phyloP scores from a whole-genome alignment of 2,888 invertebrate genomes.

The Troglohyphantes excavatus region DNA sequence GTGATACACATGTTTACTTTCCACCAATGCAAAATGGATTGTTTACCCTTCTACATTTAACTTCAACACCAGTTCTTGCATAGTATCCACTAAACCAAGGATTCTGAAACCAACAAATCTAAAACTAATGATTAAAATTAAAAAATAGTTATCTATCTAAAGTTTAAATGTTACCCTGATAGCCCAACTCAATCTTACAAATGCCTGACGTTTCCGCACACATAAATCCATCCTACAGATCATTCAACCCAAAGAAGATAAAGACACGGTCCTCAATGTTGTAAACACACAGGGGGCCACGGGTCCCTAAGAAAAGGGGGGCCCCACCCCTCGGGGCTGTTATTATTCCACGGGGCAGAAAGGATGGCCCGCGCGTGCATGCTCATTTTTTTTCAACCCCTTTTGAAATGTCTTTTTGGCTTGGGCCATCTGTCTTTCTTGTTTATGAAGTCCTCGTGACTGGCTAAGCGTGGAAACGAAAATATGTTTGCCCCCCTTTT shows the following conservation, averaged over 20 bases:
- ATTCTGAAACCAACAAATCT: no score
- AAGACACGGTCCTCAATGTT: not conserved
- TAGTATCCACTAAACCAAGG: no score
- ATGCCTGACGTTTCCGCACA: not conserved
- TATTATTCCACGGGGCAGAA: constrained; percentile 28
- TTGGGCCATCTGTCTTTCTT: constrained; percentile 40
- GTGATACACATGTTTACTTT: no score
- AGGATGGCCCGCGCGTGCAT: constrained; percentile 2
- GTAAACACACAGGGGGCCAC: constrained; percentile 36
- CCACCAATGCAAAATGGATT: no score
- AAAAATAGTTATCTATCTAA: no score
- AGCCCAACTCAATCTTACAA: no score
- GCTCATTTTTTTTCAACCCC: constrained; percentile 8
- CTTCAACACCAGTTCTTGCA: no score
- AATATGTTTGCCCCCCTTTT: not conserved
- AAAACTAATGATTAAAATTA: no score
- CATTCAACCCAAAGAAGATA: constrained; percentile 29
- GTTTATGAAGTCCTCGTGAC: constrained; percentile 1
- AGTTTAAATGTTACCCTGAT: no score
- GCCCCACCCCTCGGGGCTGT: not conserved
- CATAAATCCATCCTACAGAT: not conserved
- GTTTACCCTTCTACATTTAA: no score
- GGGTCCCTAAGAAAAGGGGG: constrained; percentile 19
- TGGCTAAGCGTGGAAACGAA: constrained; percentile 20
- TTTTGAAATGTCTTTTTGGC: not conserved